Evolutionary conservation across 92 coral and sea anemone species (phyloP).

Genomic region (Anthopleura xanthogrammica): DNA sequence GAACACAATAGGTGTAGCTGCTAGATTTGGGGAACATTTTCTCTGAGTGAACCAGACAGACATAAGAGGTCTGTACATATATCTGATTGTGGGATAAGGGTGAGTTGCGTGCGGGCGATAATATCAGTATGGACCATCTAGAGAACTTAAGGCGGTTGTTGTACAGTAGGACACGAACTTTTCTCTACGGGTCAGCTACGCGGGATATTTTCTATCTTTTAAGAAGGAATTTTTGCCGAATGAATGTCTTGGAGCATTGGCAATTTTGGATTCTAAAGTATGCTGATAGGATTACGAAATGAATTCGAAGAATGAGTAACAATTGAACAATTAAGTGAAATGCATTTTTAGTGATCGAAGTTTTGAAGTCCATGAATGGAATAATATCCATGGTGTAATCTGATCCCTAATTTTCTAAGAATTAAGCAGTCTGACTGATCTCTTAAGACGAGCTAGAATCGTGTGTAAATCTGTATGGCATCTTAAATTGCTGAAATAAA

Average conservation of each 20-base stretch:
- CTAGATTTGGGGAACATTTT: neutral
- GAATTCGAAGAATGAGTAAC: neutral
- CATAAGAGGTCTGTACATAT: neutral
- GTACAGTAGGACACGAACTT: neutral
- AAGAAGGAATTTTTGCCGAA: neutral
- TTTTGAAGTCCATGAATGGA: neutral
- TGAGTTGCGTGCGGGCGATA: neutral
- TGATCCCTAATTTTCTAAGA: neutral
- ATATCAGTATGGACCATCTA: neutral
- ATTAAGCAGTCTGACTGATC: neutral
- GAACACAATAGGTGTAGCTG: neutral
- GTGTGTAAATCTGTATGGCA: no score
- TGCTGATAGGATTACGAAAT: neutral
- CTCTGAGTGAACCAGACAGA: neutral
- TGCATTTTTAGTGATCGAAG: neutral
- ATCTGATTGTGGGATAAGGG: neutral
- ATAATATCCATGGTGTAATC: neutral
- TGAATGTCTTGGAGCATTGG: neutral
- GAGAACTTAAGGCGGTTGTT: neutral
- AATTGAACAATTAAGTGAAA: neutral
- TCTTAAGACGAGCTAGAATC: no score
- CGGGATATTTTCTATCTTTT: neutral
- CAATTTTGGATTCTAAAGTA: neutral
- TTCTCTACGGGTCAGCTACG: neutral
- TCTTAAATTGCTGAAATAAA: no score